Percentiles rank a stretch among this genome's conserved stretches.
Conservation (phyloP, 1,140 invertebrate species). For the Pseudomyrmex pallidus region DNA sequence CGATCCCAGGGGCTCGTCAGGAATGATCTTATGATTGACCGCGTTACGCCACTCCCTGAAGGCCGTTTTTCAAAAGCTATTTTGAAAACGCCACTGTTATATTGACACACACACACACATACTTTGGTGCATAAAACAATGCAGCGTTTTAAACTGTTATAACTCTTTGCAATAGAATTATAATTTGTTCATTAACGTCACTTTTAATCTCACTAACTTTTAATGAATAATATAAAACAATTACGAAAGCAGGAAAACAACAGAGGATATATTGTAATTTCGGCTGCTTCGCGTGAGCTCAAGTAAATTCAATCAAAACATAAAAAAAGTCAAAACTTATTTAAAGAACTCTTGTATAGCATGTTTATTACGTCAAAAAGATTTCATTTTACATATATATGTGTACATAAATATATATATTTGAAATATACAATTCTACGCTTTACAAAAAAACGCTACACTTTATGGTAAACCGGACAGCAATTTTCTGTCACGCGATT, state of each 20-base stretch:
- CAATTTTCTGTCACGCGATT: background rate
- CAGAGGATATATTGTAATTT: too few relatives aligned
- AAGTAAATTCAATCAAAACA: background rate
- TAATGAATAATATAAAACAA: too few relatives aligned
- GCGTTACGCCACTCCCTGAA: slow-evolving; percentile 81
- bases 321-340: background rate
- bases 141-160: background rate
- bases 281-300: too few relatives aligned
- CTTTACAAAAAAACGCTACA: too few relatives aligned
- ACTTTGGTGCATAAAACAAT: slow-evolving; percentile 8
- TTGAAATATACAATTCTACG: too few relatives aligned
- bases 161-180: background rate
- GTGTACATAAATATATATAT: background rate
- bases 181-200: background rate
- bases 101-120: background rate
- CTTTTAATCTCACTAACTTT: background rate
- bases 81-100: slow-evolving; percentile 29
- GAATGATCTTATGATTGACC: slow-evolving; percentile 86
- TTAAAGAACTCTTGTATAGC: background rate
- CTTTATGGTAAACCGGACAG: background rate
- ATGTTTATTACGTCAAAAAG: background rate
- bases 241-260: too few relatives aligned
- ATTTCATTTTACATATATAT: background rate
- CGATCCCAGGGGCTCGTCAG: slow-evolving; percentile 80
- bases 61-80: slow-evolving; percentile 78